phyloP scores from a whole-genome alignment of 2,888 invertebrate species.

The Stenotaenia linearis region DNA sequence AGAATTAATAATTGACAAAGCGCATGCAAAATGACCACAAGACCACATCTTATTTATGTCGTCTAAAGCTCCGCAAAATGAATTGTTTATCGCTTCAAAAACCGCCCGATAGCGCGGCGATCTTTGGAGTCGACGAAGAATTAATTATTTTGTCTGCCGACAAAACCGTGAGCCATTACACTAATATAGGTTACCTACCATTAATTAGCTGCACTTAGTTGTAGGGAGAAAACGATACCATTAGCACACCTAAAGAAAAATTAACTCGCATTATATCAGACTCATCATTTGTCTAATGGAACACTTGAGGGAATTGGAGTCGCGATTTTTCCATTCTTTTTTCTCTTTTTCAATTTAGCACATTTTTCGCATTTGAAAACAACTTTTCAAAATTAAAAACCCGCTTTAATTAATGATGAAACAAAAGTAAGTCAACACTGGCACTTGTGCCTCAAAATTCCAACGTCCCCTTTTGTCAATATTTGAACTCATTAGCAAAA shows the following conservation, averaged over 20 bases:
- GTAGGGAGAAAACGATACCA: constrained; percentile 1
- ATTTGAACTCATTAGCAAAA: constrained; percentile 23
- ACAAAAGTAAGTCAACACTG: neutral
- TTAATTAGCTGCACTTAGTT: constrained; percentile 26
- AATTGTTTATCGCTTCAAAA: neutral
- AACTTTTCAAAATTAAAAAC: neutral
- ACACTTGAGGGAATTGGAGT: neutral
- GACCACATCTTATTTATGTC: no score
- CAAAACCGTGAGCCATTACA: neutral
- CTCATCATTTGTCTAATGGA: constrained; percentile 14
- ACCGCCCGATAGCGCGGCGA: neutral
- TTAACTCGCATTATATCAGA: constrained; percentile 3
- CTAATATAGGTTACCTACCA: constrained; percentile 19
- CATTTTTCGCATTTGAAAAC: neutral
- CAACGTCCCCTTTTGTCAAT: constrained; percentile 6
- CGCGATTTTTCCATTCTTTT: neutral
- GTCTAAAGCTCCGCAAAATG: no score
- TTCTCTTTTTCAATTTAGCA: neutral
- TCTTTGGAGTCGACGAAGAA: neutral
- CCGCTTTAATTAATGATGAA: neutral
- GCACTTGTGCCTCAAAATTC: neutral
- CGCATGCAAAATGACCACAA: neutral
- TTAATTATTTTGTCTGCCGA: neutral
- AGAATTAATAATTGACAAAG: neutral
- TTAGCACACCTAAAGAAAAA: neutral